Percentiles rank a stretch among this genome's conserved stretches.
phyloP scores from a whole-genome alignment of 2,888 invertebrate genomes.

The Lepidocyrtoides sp. region DNA sequence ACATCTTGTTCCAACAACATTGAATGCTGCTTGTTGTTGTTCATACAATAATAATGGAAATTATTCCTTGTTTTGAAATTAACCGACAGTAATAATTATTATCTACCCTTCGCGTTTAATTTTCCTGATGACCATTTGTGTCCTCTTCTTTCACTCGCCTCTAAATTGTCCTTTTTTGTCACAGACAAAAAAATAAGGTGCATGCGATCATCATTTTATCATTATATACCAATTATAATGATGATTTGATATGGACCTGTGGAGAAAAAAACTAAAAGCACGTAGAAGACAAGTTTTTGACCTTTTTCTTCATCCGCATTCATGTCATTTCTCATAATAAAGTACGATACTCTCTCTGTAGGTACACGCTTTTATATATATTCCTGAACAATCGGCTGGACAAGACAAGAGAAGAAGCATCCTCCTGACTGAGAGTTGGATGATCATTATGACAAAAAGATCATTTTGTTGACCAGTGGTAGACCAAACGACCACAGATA shows the following conservation, averaged over 20 bases:
- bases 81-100: slow-evolving; percentile 61
- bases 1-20: slow-evolving; percentile 57
- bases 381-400: slow-evolving; percentile 41
- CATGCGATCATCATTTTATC: background rate
- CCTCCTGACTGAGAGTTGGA: background rate
- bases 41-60: slow-evolving; percentile 61
- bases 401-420: background rate
- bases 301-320: slow-evolving; percentile 8
- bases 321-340: background rate
- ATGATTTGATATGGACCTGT: slow-evolving; percentile 7
- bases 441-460: slow-evolving; percentile 25
- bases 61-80: slow-evolving; percentile 74
- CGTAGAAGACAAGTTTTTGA: background rate
- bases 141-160: background rate
- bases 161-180: slow-evolving; percentile 19
- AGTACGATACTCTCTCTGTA: too few relatives aligned
- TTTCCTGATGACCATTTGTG: slow-evolving; percentile 12
- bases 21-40: slow-evolving; percentile 8
- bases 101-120: background rate
- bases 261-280: background rate
- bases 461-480: slow-evolving; percentile 5
- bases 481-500: background rate
- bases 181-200: background rate
- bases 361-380: slow-evolving; percentile 25
- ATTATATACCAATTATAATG: slow-evolving; percentile 12